Percentiles rank a stretch among this genome's conserved stretches.
Evolutionary conservation across 1,140 invertebrate species (phyloP).

Genomic region (Trachelipus rathkii): DNA sequence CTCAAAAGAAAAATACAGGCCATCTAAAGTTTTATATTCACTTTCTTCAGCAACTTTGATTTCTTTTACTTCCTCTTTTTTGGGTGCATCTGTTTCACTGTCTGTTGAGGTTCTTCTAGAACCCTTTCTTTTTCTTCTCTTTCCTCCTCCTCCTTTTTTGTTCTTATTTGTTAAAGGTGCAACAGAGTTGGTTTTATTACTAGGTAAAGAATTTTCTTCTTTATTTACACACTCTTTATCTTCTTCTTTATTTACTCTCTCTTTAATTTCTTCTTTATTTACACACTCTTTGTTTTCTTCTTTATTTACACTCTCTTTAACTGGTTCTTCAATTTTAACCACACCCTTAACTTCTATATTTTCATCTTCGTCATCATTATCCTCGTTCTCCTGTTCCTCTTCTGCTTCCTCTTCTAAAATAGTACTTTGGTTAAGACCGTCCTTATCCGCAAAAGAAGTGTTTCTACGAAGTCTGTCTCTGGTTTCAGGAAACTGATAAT

Average conservation of each 20-base stretch:
- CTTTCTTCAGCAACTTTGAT: background rate
- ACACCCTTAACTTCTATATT: slow-evolving; percentile 13
- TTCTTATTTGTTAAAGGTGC: background rate
- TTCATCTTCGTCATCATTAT: slow-evolving; percentile 21
- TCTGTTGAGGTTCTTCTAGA: slow-evolving; percentile 14
- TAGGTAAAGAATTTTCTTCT: background rate
- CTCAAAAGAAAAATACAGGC: slow-evolving; percentile 42
- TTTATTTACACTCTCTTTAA: background rate
- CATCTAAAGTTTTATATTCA: background rate
- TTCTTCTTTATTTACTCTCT: slow-evolving; percentile 6
- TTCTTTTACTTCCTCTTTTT: background rate
- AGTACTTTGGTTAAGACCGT: background rate
- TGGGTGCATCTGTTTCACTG: slow-evolving; percentile 11
- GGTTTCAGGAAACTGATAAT: slow-evolving; percentile 45
- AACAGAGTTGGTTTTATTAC: background rate
- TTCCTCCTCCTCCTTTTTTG: background rate
- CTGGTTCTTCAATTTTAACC: background rate
- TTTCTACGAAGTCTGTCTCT: slow-evolving; percentile 36
- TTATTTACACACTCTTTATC: background rate
- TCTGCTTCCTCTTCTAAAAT: slow-evolving; percentile 17
- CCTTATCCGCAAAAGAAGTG: slow-evolving; percentile 14
- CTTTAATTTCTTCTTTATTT: background rate
- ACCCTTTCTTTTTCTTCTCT: background rate
- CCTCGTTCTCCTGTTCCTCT: slow-evolving; percentile 23
- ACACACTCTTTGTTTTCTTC: background rate